A percentile compares a stretch with the other conserved stretches of the same genome.
These are phyloP conservation scores for Heliothis peltigera DNA, from an alignment of 2,888 invertebrate genomes.

Conservation along the genomic window DNA sequence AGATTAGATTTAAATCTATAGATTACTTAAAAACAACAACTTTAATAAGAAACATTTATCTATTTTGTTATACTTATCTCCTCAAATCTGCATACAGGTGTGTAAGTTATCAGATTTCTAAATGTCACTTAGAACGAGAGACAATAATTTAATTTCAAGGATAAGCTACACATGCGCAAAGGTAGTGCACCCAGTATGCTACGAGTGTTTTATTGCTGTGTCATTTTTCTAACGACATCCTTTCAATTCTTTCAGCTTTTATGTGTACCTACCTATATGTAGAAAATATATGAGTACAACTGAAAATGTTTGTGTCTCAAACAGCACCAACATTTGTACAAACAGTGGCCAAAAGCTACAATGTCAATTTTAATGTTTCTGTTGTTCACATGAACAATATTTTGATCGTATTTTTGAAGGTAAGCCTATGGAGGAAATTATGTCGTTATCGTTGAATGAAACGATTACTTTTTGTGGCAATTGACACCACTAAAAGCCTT, in stretches of 20 bases:
- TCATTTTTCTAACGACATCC: no score
- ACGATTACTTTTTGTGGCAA: neutral
- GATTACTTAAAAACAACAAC: neutral
- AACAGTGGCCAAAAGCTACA: slow-evolving; percentile 32
- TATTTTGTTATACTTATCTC: neutral
- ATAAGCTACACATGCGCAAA: neutral
- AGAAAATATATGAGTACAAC: no score
- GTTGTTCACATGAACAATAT: slow-evolving; percentile 6
- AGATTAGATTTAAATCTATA: neutral
- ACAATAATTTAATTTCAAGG: neutral
- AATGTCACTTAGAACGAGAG: slow-evolving; percentile 3
- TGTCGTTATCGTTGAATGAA: neutral
- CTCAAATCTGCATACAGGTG: slow-evolving; percentile 6
- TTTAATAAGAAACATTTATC: neutral
- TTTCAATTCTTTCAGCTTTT: no score
- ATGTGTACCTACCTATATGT: no score
- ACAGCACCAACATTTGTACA: slow-evolving; percentile 28
- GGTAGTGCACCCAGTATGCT: no score
- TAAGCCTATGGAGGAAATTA: neutral
- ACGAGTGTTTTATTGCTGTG: no score
- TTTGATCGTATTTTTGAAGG: slow-evolving; percentile 13
- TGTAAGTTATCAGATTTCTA: slow-evolving; percentile 9
- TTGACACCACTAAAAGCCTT: neutral
- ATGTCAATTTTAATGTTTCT: slow-evolving; percentile 37
- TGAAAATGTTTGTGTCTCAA: no score